Conservation (phyloP, 2,113 vertebrate genomes). For the Pristiophorus japonicus region DNA sequence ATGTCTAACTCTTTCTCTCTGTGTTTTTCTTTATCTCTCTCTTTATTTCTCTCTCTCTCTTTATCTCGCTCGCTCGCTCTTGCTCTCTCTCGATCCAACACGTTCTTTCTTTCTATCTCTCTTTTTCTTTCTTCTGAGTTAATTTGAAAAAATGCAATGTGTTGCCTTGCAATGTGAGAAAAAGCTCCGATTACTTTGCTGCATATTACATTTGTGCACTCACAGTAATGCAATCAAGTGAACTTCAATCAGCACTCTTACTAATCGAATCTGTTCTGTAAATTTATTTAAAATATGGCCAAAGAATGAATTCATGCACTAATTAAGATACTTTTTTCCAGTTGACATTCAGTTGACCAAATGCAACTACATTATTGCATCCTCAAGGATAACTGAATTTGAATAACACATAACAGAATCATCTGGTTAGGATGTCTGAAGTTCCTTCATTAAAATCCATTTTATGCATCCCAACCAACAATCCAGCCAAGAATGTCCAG, state of each 20-base stretch:
- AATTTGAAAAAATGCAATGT: not conserved
- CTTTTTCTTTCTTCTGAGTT: not conserved
- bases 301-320: too few relatives aligned
- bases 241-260: not conserved
- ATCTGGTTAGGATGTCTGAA: not conserved
- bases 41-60: too few relatives aligned
- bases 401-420: not conserved
- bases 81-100: too few relatives aligned
- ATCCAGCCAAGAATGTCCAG: constrained; percentile 1
- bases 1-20: too few relatives aligned
- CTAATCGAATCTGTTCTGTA: not conserved
- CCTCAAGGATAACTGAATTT: not conserved
- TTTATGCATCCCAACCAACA: not conserved
- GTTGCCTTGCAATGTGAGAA: not conserved
- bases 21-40: too few relatives aligned
- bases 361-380: not conserved
- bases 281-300: not conserved
- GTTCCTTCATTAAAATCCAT: not conserved
- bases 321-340: not conserved
- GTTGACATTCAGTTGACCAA: not conserved
- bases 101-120: too few relatives aligned
- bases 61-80: too few relatives aligned
- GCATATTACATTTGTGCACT: too few relatives aligned
- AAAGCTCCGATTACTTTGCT: not conserved
- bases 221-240: not conserved